These are phyloP conservation scores for Nineta flava DNA, from an alignment of 2,888 invertebrate species.

Conservation along the genomic window DNA sequence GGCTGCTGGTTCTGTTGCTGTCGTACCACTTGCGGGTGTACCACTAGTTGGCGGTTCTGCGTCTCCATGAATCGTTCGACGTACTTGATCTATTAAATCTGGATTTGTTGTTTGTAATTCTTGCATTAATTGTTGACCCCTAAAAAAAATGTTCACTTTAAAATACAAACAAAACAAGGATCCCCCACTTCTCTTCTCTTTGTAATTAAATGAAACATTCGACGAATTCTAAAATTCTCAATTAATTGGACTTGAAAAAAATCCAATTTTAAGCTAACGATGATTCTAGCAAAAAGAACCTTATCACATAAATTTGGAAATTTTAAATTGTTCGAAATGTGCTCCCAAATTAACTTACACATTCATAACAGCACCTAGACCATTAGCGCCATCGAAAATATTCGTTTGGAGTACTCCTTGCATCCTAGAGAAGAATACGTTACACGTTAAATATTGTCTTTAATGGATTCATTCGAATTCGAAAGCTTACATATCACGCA, in stretches of 20 bases:
- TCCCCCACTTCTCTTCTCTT: background rate
- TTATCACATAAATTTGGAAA: too few species aligned
- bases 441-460: background rate
- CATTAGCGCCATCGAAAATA: conserved; percentile 17
- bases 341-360: conserved; percentile 21
- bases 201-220: background rate
- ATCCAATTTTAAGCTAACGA: too few species aligned
- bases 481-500: conserved; percentile 46
- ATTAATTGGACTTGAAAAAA: too few species aligned
- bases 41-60: too few species aligned
- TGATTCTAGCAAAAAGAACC: too few species aligned
- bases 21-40: too few species aligned
- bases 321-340: too few species aligned
- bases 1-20: too few species aligned
- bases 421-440: background rate
- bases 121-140: conserved; percentile 63
- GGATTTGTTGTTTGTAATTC: conserved; percentile 73
- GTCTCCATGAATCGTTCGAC: conserved; percentile 34
- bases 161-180: too few species aligned
- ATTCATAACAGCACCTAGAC: conserved; percentile 22
- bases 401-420: background rate
- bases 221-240: background rate
- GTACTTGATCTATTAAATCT: conserved; percentile 61
- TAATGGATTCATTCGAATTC: background rate
- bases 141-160: conserved; percentile 15